These are phyloP conservation scores for Thamnophis elegans DNA, from an alignment of 2,797 vertebrate genomes.

Conservation along the genomic window DNA sequence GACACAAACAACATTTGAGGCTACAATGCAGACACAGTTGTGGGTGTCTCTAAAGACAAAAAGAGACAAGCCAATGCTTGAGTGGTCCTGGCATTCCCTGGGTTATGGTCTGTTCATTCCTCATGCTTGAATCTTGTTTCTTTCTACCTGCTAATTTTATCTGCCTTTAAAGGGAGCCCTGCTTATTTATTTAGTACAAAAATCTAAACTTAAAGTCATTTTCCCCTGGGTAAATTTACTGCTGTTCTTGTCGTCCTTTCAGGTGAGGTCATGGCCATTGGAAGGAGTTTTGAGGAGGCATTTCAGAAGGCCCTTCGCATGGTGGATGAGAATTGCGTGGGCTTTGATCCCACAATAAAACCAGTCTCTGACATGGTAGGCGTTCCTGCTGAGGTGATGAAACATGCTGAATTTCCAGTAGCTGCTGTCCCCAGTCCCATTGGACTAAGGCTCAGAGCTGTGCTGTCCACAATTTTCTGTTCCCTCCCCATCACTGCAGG, in stretches of 20 bases:
- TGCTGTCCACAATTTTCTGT: neutral
- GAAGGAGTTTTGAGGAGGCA: constrained; percentile 93
- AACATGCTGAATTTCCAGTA: rapidly evolving
- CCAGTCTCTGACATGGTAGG: constrained; percentile 83
- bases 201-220: neutral
- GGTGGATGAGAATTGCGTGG: constrained; percentile 97
- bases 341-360: constrained; percentile 93
- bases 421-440: neutral
- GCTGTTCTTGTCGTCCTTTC: neutral
- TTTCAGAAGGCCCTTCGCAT: constrained; percentile 98
- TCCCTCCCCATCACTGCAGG: constrained; percentile 66
- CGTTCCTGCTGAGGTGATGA: rapidly evolving
- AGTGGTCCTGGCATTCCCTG: neutral
- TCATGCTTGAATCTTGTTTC: neutral
- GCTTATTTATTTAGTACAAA: neutral
- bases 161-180: neutral
- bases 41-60: neutral
- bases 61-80: neutral
- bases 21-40: neutral
- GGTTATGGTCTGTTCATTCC: neutral
- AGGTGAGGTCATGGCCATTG: constrained; percentile 98
- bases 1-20: neutral
- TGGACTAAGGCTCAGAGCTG: neutral
- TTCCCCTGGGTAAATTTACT: neutral
- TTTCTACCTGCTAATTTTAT: neutral